These are phyloP conservation scores for Muschampia plurimacula DNA, from an alignment of 2,888 invertebrate species.

Conservation along the genomic window DNA sequence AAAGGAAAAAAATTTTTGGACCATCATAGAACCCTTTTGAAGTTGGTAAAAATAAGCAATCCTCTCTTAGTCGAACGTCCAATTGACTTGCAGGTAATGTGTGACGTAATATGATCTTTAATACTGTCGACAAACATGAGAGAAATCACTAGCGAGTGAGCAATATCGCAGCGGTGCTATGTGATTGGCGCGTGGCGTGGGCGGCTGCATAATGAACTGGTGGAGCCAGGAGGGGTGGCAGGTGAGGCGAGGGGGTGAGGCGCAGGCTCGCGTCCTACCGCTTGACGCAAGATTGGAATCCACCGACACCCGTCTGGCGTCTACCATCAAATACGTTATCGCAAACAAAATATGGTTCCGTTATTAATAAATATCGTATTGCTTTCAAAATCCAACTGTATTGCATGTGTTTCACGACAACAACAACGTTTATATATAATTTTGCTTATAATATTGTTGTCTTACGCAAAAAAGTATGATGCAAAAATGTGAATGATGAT, in stretches of 20 bases:
- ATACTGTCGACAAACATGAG: constrained; percentile 67
- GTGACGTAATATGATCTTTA: constrained; percentile 34
- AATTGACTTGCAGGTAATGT: constrained; percentile 3
- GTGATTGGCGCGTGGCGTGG: constrained; percentile 82
- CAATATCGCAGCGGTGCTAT: constrained; percentile 79
- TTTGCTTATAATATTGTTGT: no score
- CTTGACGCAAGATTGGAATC: constrained; percentile 71
- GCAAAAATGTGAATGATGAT: no score
- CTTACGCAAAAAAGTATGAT: no score
- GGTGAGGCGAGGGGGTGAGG: constrained; percentile 50
- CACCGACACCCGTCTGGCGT: constrained; percentile 53
- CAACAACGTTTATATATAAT: no score
- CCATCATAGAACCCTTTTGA: no score
- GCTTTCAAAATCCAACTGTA: neutral
- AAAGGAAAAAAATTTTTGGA: no score
- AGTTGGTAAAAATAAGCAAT: no score
- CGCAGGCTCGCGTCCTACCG: constrained; percentile 47
- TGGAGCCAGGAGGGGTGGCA: constrained; percentile 50
- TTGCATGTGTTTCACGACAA: no score
- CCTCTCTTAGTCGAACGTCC: neutral
- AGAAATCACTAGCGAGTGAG: constrained; percentile 74
- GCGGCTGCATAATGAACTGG: constrained; percentile 82
- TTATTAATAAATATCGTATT: constrained; percentile 16
- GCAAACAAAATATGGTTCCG: constrained; percentile 46
- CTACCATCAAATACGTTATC: constrained; percentile 68